Base-by-base conservation (phyloP, 2,113 vertebrate genomes). In the Synchiropus splendidus region DNA sequence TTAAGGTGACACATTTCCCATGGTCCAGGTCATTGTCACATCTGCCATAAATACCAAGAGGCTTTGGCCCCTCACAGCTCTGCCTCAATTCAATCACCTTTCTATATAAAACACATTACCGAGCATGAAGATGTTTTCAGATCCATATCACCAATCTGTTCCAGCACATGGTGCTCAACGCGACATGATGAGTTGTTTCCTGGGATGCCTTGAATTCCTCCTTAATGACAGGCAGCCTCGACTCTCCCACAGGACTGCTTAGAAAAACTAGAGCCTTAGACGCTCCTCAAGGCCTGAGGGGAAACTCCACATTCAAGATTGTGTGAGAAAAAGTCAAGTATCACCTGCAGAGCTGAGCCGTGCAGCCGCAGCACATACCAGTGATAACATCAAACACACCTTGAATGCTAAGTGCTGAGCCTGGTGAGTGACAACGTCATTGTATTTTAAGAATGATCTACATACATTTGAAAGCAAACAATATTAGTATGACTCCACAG, bases 1-100 rank as follows among this genome's bases (percentile, higher is more conserved):
- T 54, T 46, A 59, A 67, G 60, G 65, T 75, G 73, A 62, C 58
- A 75, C 54, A 72, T 69, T 68, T 72, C 60, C 59, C 54, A 63
- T 37, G n/a, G 53, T 31, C 33, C 51, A 48, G 39, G 36, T 41
- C 43, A 37, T 42, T 15, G n/a, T 51, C 48, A 51, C 41, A 9
- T 12, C 27, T 39, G 48, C 52, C 44, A 42, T 54, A 54, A 61
- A 74, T 66, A 64, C 54, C 50, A 55, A 45, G 27, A 46, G 39
- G 18, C 27, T 40, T 48, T n/a, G 21, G 4, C 21, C 54, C 39
- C 45, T 51, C 39, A 51, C 11, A 5, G 49, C 9, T 18, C 43
- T 37, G 12, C 27, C 14, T 27, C 4, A 27, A 27, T 27, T 8
- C 21, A 27, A 8, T 27, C 21, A 27, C 8, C 4, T 27, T 27